phyloP scores from a whole-genome alignment of 2,888 invertebrate genomes.

The Hemithea aestivaria region DNA sequence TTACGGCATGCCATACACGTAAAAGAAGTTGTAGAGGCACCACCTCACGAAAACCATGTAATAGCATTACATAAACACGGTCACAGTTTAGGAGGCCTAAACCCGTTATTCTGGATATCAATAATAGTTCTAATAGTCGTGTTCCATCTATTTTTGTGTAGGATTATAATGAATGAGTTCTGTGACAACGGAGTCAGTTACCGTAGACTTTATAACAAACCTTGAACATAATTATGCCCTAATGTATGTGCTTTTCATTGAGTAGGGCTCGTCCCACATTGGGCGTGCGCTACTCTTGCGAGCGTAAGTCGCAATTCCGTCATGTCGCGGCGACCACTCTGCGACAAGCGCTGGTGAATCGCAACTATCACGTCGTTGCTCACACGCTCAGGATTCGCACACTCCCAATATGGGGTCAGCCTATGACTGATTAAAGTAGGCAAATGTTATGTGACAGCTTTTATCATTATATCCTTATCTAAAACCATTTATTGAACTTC shows the following conservation, averaged over 20 bases:
- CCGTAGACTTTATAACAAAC: constrained; percentile 84
- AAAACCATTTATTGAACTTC: too few species aligned
- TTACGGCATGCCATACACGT: constrained; percentile 94
- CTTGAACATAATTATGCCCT: constrained; percentile 61
- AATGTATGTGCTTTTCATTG: constrained; percentile 29
- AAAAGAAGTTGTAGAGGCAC: constrained; percentile 90
- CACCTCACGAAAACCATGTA: constrained; percentile 93
- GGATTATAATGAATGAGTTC: constrained; percentile 94
- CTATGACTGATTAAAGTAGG: too few species aligned
- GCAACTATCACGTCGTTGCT: too few species aligned
- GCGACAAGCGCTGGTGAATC: too few species aligned
- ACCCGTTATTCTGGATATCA: constrained; percentile 94
- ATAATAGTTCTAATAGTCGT: constrained; percentile 92
- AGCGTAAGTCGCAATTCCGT: too few species aligned
- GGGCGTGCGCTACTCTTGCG: too few species aligned
- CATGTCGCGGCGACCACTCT: too few species aligned
- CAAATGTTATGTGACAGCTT: too few species aligned
- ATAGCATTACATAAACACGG: constrained; percentile 95
- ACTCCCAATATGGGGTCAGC: too few species aligned
- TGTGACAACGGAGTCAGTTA: constrained; percentile 85
- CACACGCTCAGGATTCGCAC: too few species aligned
- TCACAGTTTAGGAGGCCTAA: constrained; percentile 92
- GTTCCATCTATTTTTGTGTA: constrained; percentile 95
- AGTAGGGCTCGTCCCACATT: too few species aligned
- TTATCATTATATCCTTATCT: too few species aligned